Evolutionary conservation across 2,888 invertebrate genomes (phyloP), one percentile per base, ranked within the genome.

Genomic region (Pristionchus entomophagus): DNA sequence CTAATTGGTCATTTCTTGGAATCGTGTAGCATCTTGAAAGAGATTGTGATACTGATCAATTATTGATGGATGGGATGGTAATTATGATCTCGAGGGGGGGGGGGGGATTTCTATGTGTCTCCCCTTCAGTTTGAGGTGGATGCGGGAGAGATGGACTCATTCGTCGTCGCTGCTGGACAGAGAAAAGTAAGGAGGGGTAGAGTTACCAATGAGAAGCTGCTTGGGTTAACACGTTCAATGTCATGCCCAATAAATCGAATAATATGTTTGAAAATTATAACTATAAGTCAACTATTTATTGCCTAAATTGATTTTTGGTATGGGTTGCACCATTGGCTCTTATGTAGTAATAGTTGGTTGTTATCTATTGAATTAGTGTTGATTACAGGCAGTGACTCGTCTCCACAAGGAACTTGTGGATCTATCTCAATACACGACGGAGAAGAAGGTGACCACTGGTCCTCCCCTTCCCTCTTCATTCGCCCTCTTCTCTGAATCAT

Each of bases 121-220:
- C 41, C 35, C 12, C 77, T 85, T 51, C 19, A 86, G 87, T 88
- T 88, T 53, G 88, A 88, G 35, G 80, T 91, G 22, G 91, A 91
- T 10, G 78, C 96, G 93, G 97, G 97, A 90, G 96, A 97, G 92
- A 96, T 97, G 96, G 99, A 99, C 92, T 96, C 96, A 78, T 98
- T 97, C 94, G 97, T 99, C 4, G 96, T 99, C 91, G 97, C 97
- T 89, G 95, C 98, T 73, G 98, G 97, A 1, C 96, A 96, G 88
- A 97, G 97, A 94, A 97, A 97, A 94, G 96, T 96, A 56, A 65
- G 49, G 6, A 26, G 5, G 14, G 26, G 17, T 19, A 62, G 53
- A 53, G 45, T 45, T 45, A 53, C 53, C 17, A 19, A 53, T 53
- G 53, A 19, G 22, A 4, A n/a, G n/a, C n/a, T n/a, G n/a, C n/a